phyloP scores from a whole-genome alignment of 2,113 vertebrate species.

The Cyanoramphus novaezelandiae region DNA sequence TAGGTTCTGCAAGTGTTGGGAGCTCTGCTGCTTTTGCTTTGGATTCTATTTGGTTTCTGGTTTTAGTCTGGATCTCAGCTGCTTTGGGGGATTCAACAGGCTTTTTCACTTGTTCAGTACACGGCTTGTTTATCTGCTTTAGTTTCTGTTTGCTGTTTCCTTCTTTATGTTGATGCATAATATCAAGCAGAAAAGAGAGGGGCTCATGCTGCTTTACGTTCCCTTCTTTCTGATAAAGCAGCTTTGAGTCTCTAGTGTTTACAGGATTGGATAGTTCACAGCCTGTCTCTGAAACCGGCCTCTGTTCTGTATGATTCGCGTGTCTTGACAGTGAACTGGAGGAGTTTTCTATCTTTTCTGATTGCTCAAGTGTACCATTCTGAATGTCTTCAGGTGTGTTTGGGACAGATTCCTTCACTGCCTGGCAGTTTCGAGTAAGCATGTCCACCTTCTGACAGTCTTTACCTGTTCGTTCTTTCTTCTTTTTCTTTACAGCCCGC shows the following conservation, averaged over 20 bases:
- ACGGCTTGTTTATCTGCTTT: slow-evolving; percentile 70
- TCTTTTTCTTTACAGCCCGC: slow-evolving; percentile 90
- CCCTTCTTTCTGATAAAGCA: slow-evolving; percentile 72
- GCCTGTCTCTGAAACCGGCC: not conserved
- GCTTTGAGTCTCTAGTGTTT: slow-evolving; percentile 68
- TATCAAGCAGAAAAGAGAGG: slow-evolving; percentile 76
- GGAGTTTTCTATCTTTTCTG: slow-evolving; percentile 78
- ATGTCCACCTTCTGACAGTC: slow-evolving; percentile 77
- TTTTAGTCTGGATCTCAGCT: slow-evolving; percentile 68
- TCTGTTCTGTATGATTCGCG: slow-evolving; percentile 58
- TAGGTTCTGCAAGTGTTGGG: slow-evolving; percentile 63
- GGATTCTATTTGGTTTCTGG: slow-evolving; percentile 71
- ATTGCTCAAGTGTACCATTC: slow-evolving; percentile 84
- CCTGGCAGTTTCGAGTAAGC: slow-evolving; percentile 76
- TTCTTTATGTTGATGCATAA: slow-evolving; percentile 77
- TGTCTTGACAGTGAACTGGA: slow-evolving; percentile 69
- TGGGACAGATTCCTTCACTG: slow-evolving; percentile 78
- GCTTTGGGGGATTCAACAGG: slow-evolving; percentile 56
- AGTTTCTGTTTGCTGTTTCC: slow-evolving; percentile 77
- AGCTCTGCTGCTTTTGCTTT: slow-evolving; percentile 78
- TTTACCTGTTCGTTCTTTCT: slow-evolving; percentile 84
- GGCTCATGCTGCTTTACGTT: slow-evolving; percentile 77
- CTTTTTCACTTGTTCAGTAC: slow-evolving; percentile 74
- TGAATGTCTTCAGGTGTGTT: slow-evolving; percentile 79
- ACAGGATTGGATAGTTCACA: slow-evolving; percentile 26